Conservation (phyloP, 1,140 invertebrate species). For the Tenebrio molitor region DNA sequence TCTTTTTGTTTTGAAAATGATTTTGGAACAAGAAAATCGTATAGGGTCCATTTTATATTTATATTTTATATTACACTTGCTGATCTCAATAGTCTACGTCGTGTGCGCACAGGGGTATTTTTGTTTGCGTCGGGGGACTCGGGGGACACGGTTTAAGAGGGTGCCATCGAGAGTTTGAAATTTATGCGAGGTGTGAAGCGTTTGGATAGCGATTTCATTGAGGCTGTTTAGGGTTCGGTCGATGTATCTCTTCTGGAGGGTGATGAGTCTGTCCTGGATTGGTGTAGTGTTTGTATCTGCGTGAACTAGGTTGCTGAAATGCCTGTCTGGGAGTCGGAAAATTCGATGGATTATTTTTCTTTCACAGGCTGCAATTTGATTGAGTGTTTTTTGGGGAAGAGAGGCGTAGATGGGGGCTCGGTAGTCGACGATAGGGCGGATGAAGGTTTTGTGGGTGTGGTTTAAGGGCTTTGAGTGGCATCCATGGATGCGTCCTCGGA, state of each 20-base stretch:
- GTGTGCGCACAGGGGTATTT: too few species aligned
- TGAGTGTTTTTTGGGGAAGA: not conserved
- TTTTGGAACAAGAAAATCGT: too few species aligned
- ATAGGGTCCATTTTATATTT: too few species aligned
- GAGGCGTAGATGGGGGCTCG: not conserved
- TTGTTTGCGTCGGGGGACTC: too few species aligned
- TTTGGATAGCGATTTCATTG: not conserved
- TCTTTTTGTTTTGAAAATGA: too few species aligned
- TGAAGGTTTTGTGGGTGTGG: too few species aligned
- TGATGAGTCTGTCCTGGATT: not conserved
- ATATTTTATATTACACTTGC: too few species aligned
- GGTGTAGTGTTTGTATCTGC: not conserved
- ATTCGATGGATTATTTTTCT: not conserved
- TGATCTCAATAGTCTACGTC: too few species aligned
- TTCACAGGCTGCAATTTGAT: not conserved
- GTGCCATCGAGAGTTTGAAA: too few species aligned
- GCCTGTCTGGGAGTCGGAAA: not conserved
- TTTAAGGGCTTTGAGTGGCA: not conserved
- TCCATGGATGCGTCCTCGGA: not conserved
- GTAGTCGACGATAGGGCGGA: not conserved
- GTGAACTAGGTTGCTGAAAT: not conserved
- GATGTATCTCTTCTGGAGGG: not conserved
- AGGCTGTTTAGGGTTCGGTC: not conserved
- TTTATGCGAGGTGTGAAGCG: not conserved
- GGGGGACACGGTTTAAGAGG: too few species aligned